Evolutionary conservation across 2,113 vertebrate genomes (phyloP), one percentile per base, ranked within the genome.

Genomic region (Beaufortia kweichowensis): DNA sequence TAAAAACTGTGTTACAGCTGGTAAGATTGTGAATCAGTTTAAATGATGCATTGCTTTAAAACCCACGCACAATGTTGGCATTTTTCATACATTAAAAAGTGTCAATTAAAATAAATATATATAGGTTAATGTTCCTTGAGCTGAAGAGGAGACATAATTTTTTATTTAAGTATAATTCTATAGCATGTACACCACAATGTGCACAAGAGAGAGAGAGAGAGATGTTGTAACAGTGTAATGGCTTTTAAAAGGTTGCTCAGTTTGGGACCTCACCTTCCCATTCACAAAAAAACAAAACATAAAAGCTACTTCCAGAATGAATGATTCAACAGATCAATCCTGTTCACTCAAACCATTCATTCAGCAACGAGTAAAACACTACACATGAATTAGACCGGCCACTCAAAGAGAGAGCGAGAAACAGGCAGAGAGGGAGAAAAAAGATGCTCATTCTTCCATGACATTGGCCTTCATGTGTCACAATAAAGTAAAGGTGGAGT

Each of bases 281-380:
- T 79, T 82, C 76, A 82, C 35, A 55, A 69, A 75, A 67, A 67
- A 65, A n/a, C n/a, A 12, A 46, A 28, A 61, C 39, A 74, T 48
- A 61, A 57, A 62, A 68, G 11, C 33, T 41, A 28, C 53, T 67
- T 76, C 67, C 63, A 75, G 24, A 61, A 77, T 82, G 35, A 80
- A 80, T 77, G 46, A 77, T 83, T 77, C 66, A 80, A 60, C n/a
- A 82, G 69, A 26, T 31, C 53, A 15, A 43, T 76, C 67, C 57
- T 31, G 39, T 59, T 67, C 61, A 66, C 74, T 72, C 68, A n/a
- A 76, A 48, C 33, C 55, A 79, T 48, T 68, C 74, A 68, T 33
- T 76, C 39, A 56, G 56, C 33, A 78, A 48, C 3, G 6, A 59
- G 50, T 65, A 63, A 71, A 59, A 79, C 43, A 71, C 61, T 31